Evolutionary conservation across 2,888 invertebrate species (phyloP), one percentile per base, ranked within the genome.

Genomic region (Lithosia quadra): DNA sequence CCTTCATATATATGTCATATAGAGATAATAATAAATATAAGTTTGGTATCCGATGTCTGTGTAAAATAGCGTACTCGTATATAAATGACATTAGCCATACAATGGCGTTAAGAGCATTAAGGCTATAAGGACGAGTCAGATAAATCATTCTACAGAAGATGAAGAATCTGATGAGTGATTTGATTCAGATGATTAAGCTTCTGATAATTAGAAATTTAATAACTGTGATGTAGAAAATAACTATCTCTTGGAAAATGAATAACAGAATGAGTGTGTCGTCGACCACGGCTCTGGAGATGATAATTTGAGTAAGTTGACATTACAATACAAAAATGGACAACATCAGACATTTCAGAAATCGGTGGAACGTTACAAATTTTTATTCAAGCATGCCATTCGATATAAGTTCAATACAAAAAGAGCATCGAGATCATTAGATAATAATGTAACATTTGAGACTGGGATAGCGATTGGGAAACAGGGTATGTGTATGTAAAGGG

Each of bases 381-480:
- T n/a, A n/a, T n/a, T 49, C 49, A n/a, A 49, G 18, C 49, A 49
- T n/a, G 9, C n/a, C 49, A 49, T n/a, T 49, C 49, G 2, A 49
- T 49, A 18, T 8, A 49, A 8, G n/a, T 49, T 49, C 43, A 43
- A 7, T 7, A 43, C 43, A 18, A 43, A 43, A 43, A 49, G 18
- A 49, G n/a, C 49, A 49, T 49, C n/a, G 49, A n/a, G 49, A 49
- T 49, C 49, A 49, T 49, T 49, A 49, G 49, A n/a, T 49, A 49
- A 49, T 49, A 49, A 49, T 49, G 49, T 49, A 49, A 49, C 49
- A 49, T n/a, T 49, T 49, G 49, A 49, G 49, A 49, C 49, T 49
- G 49, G 3, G 28, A 1, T 8, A 34, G 18, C 9, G 43, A 18
- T 49, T n/a, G 49, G 49, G 18, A n/a, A 49, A 49, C 49, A 49